Conservation (phyloP, 2,888 invertebrate species). For the Ophion slaviceki region DNA sequence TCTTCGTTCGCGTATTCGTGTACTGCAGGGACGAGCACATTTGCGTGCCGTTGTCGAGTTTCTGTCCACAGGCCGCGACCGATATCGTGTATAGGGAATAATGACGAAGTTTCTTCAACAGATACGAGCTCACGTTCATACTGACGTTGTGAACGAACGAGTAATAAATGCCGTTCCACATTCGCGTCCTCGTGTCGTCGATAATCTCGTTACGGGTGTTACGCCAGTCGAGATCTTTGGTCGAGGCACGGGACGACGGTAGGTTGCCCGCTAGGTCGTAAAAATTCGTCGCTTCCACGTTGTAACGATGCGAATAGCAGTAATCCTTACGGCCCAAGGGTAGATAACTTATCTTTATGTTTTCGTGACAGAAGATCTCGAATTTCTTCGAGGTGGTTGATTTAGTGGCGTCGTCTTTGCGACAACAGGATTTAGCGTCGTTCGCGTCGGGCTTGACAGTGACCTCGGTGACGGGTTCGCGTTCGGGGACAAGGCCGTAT, state of each 20-base stretch:
- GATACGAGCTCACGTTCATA: conserved; percentile 66
- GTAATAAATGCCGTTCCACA: conserved; percentile 67
- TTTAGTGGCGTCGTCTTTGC: conserved; percentile 59
- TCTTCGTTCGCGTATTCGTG: conserved; percentile 83
- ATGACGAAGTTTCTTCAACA: conserved; percentile 84
- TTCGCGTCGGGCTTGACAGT: conserved; percentile 65
- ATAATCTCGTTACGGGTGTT: conserved; percentile 24
- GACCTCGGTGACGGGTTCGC: conserved; percentile 64
- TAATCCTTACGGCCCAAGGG: conserved; percentile 73
- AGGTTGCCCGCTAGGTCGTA: conserved; percentile 52
- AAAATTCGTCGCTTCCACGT: conserved; percentile 62
- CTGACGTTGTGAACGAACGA: conserved; percentile 72
- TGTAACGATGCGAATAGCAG: conserved; percentile 72
- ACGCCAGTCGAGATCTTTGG: conserved; percentile 4
- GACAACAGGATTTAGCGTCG: conserved; percentile 69
- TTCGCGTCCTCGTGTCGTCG: conserved; percentile 59
- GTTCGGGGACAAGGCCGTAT: conserved; percentile 69
- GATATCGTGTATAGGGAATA: conserved; percentile 86
- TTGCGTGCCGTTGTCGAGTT: conserved; percentile 78
- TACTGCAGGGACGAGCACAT: conserved; percentile 77
- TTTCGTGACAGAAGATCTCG: conserved; percentile 75
- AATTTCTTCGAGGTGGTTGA: conserved; percentile 70
- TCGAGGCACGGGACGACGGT: conserved; percentile 40
- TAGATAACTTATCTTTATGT: conserved; percentile 71
- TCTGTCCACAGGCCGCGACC: conserved; percentile 85